Evolutionary conservation across 1,140 invertebrate genomes (phyloP).

Genomic region (Drosophila pruinosa): DNA sequence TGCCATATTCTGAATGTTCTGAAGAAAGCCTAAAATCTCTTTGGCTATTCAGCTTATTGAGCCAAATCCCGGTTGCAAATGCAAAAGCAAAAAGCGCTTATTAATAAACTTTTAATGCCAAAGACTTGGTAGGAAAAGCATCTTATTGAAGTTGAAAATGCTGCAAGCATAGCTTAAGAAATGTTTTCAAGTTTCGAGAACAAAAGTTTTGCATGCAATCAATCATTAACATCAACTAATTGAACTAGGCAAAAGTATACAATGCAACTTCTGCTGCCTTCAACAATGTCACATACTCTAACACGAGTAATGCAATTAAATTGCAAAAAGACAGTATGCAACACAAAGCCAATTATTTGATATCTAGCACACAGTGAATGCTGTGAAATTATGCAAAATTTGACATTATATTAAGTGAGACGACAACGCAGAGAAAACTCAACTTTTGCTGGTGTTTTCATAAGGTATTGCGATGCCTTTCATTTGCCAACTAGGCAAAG

Average conservation of each 20-base stretch:
- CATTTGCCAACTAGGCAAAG: conserved; percentile 52
- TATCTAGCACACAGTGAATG: conserved; percentile 27
- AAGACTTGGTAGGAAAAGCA: no score
- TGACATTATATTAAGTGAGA: conserved; percentile 63
- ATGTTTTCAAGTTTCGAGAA: neutral
- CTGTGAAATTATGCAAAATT: conserved; percentile 59
- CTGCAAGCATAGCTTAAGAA: conserved; percentile 7
- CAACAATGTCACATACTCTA: neutral
- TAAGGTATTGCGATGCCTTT: conserved; percentile 7
- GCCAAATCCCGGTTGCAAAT: neutral
- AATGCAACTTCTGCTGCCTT: conserved; percentile 4
- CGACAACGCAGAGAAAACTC: conserved; percentile 51
- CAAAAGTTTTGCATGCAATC: conserved; percentile 23
- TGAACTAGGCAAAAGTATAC: conserved; percentile 39
- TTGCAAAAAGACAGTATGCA: conserved; percentile 37
- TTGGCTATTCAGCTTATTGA: neutral
- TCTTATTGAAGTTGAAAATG: conserved; percentile 35
- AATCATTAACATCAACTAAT: conserved; percentile 41
- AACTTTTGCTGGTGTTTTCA: conserved; percentile 29
- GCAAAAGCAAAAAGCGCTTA: conserved; percentile 42
- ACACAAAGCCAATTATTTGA: conserved; percentile 55
- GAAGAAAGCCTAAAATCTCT: neutral
- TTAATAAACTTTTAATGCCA: conserved; percentile 58
- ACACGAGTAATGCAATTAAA: conserved; percentile 63
- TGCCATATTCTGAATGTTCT: neutral